These are phyloP conservation scores for Tanypteryx hageni DNA, from an alignment of 2,888 invertebrate species.

Conservation along the genomic window DNA sequence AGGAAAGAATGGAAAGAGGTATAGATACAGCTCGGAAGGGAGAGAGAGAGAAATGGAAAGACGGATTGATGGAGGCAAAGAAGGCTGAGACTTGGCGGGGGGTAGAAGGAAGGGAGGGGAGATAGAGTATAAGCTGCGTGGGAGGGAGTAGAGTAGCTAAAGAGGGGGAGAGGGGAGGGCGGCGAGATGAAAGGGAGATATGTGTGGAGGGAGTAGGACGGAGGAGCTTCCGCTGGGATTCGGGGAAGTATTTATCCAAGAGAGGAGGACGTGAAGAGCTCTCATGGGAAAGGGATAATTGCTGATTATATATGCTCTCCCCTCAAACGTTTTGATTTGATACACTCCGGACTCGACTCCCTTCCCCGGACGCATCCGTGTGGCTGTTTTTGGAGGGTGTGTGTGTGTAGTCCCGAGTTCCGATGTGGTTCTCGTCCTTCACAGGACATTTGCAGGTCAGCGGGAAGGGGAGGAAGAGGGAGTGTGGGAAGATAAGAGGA, in stretches of 20 bases:
- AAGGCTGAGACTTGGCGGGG: not conserved
- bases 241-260: slow-evolving; percentile 51
- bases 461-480: not conserved
- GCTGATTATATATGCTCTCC: slow-evolving; percentile 61
- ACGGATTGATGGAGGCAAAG: not conserved
- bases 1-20: not conserved
- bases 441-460: not conserved
- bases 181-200: not conserved
- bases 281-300: slow-evolving; percentile 54
- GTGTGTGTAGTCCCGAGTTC: not conserved
- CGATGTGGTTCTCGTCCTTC: slow-evolving; percentile 8
- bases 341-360: slow-evolving; percentile 46
- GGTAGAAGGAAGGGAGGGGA: not conserved
- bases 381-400: not conserved
- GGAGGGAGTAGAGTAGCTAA: not conserved
- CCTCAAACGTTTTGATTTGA: slow-evolving; percentile 64
- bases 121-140: not conserved
- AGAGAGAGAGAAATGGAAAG: not conserved
- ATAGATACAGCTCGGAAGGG: not conserved
- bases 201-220: not conserved
- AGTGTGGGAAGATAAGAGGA: too few species aligned
- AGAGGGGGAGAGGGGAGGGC: not conserved
- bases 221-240: slow-evolving; percentile 56
- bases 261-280: not conserved
- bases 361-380: not conserved